Conservation (phyloP, 2,113 vertebrate genomes). For the Poeciliopsis turrubarensis region DNA sequence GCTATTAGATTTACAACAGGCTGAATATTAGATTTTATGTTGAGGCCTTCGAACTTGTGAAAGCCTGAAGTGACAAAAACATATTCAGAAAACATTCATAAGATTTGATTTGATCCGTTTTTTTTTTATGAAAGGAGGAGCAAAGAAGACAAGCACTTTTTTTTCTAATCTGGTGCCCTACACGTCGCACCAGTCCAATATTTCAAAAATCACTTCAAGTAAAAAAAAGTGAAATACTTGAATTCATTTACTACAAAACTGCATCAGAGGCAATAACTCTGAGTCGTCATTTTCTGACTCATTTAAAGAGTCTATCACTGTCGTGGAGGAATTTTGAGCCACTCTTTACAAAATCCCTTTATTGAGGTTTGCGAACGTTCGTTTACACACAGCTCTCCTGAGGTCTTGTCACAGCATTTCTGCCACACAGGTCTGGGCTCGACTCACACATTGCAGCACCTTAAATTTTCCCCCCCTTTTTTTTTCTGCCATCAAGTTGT, state of each 20-base stretch:
- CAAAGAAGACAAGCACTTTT: not conserved
- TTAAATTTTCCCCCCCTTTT: not conserved
- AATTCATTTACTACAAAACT: not conserved
- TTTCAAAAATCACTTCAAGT: not conserved
- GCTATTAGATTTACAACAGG: not conserved
- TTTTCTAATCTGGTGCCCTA: too few species aligned
- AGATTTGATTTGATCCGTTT: constrained; percentile 8
- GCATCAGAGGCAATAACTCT: not conserved
- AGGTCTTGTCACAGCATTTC: too few species aligned
- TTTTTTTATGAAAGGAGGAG: not conserved
- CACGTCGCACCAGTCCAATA: not conserved
- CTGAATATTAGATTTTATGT: not conserved
- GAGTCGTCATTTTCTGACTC: not conserved
- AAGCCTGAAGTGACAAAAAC: not conserved
- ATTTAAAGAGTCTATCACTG: not conserved
- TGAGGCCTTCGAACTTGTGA: not conserved
- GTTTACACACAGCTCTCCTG: too few species aligned
- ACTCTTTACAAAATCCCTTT: not conserved
- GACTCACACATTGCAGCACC: not conserved
- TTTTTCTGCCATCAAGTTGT: not conserved
- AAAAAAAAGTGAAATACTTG: not conserved
- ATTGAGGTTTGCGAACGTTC: not conserved
- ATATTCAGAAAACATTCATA: not conserved
- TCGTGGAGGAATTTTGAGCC: not conserved
- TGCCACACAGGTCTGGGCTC: not conserved